Evolutionary conservation across 2,888 invertebrate species (phyloP).

Genomic region (Protonemura montana): DNA sequence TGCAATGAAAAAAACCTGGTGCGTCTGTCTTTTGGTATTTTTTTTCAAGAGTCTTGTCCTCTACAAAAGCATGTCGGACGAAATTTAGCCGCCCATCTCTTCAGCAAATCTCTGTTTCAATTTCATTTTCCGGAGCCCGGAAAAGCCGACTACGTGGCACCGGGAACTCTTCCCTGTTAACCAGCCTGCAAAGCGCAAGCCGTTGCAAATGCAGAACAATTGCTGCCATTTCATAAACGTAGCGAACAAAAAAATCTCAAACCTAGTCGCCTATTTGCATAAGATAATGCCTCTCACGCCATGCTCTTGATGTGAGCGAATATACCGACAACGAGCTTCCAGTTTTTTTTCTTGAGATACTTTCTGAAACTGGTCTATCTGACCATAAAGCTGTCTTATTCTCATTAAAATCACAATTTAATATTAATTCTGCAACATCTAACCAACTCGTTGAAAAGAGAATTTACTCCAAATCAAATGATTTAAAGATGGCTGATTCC

Average conservation of each 20-base stretch:
- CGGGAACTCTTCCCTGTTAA: not conserved
- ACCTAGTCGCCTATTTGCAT: not conserved
- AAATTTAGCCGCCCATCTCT: constrained; percentile 21
- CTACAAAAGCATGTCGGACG: not conserved
- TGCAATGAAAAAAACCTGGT: not conserved
- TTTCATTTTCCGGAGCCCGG: constrained; percentile 33
- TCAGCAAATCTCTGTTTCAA: constrained; percentile 37
- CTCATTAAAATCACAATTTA: no score
- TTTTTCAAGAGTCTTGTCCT: constrained; percentile 2
- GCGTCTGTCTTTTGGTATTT: not conserved
- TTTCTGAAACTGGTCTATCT: no score
- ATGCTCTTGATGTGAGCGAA: not conserved
- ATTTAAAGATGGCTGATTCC: no score
- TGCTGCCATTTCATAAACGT: not conserved
- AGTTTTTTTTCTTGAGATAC: not conserved
- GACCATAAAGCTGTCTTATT: no score
- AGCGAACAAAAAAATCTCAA: not conserved
- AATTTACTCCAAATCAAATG: no score
- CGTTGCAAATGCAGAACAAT: not conserved
- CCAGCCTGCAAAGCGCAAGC: not conserved
- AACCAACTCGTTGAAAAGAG: no score
- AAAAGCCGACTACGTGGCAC: constrained; percentile 13
- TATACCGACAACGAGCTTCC: not conserved
- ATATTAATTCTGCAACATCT: no score
- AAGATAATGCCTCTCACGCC: not conserved